Conservation (phyloP, 2,888 invertebrate genomes). For the Seladonia tumulorum region DNA sequence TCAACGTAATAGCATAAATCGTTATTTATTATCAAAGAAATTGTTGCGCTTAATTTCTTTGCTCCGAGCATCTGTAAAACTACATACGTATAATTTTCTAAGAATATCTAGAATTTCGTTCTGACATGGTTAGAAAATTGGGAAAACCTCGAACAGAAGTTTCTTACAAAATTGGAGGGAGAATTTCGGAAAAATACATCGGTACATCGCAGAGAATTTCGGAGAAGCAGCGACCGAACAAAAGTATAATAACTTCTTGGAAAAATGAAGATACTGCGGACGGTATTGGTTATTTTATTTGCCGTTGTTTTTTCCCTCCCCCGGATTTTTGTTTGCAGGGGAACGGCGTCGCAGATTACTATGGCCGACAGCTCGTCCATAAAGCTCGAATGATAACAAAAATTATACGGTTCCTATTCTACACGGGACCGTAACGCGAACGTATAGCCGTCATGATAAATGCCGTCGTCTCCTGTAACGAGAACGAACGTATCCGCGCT, state of each 20-base stretch:
- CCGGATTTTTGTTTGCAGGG: background rate
- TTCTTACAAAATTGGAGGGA: background rate
- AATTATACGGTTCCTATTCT: conserved; percentile 22
- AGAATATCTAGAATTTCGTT: background rate
- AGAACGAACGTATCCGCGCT: conserved; percentile 20
- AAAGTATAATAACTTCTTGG: background rate
- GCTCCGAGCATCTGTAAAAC: background rate
- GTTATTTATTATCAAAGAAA: background rate
- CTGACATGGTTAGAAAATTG: background rate
- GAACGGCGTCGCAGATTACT: conserved; percentile 42
- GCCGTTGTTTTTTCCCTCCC: conserved; percentile 10
- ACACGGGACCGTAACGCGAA: background rate
- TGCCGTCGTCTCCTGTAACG: conserved; percentile 1
- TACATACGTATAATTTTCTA: background rate
- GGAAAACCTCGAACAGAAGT: background rate
- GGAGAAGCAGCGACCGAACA: background rate
- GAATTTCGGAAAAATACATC: background rate
- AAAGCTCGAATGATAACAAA: conserved; percentile 42
- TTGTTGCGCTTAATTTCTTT: background rate
- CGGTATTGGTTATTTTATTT: conserved; percentile 28
- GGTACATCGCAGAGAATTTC: background rate
- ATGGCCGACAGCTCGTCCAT: conserved; percentile 34
- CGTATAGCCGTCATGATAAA: conserved; percentile 19
- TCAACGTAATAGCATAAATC: too few species aligned
- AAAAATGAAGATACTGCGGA: background rate